A percentile compares a stretch with the other conserved stretches of the same genome.
Conservation (phyloP, 53 echinoderm and acorn worm genomes). For the Hippasteria phrygiana region DNA sequence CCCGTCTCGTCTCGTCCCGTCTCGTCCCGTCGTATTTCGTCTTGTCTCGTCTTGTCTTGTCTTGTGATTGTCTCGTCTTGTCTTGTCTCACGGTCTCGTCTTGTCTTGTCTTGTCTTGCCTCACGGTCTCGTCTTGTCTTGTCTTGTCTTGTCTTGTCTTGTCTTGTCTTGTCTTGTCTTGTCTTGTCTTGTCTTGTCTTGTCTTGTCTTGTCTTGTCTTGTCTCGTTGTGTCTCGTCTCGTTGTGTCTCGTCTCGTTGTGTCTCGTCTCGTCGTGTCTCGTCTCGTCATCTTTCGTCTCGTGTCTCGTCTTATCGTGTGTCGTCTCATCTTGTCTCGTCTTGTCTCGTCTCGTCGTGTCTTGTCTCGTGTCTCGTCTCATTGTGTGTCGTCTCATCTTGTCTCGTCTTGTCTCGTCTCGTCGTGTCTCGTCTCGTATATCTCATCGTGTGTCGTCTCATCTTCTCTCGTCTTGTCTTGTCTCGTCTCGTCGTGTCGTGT, state of each 20-base stretch:
- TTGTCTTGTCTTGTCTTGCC: background rate
- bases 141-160: background rate
- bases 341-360: too few relatives aligned
- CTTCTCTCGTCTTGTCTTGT: background rate
- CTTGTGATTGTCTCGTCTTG: background rate
- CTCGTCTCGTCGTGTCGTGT: background rate
- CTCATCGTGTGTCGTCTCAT: background rate
- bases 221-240: background rate
- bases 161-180: background rate
- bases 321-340: too few relatives aligned
- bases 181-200: background rate
- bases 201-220: background rate
- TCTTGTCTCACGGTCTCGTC: background rate
- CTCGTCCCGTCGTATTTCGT: background rate
- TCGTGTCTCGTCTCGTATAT: background rate
- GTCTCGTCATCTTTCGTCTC: background rate
- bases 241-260: background rate
- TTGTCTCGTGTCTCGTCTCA: too few relatives aligned
- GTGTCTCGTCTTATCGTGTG: too few relatives aligned
- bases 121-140: background rate
- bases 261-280: background rate
- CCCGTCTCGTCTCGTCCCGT: background rate
- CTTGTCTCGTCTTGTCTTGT: background rate
- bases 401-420: background rate
- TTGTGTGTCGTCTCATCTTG: too few relatives aligned